Evolutionary conservation across 2,888 invertebrate species (phyloP).

Genomic region (Catocala sponsa): DNA sequence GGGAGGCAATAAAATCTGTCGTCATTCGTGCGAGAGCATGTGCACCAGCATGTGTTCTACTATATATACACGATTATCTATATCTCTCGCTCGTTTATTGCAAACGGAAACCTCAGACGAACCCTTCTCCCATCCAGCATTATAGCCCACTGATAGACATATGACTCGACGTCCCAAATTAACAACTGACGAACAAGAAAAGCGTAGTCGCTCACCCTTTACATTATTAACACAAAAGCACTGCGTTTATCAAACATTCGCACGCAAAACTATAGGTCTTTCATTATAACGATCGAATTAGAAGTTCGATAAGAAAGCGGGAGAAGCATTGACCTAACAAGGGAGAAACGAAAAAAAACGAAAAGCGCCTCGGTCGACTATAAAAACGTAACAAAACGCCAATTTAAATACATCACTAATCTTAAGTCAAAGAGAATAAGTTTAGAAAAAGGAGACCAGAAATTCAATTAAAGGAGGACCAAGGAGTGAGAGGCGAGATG

Average conservation of each 20-base stretch:
- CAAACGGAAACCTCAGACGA: slow-evolving; percentile 77
- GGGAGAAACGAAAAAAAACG: slow-evolving; percentile 56
- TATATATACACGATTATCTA: slow-evolving; percentile 37
- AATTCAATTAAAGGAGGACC: slow-evolving; percentile 83
- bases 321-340: background rate
- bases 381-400: slow-evolving; percentile 85
- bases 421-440: slow-evolving; percentile 86
- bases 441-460: slow-evolving; percentile 83
- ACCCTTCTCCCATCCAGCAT: slow-evolving; percentile 62
- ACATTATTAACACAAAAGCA: slow-evolving; percentile 35
- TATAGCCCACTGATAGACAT: slow-evolving; percentile 76
- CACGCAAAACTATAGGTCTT: slow-evolving; percentile 45
- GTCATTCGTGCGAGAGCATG: slow-evolving; percentile 61
- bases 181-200: slow-evolving; percentile 51
- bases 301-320: slow-evolving; percentile 72
- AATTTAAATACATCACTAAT: slow-evolving; percentile 87
- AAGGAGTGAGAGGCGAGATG: slow-evolving; percentile 63
- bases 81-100: slow-evolving; percentile 77
- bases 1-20: slow-evolving; percentile 75
- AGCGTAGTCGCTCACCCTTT: slow-evolving; percentile 7
- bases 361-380: slow-evolving; percentile 63
- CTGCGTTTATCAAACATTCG: slow-evolving; percentile 17
- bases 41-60: slow-evolving; percentile 59
- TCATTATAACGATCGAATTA: slow-evolving; percentile 76
- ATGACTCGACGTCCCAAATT: slow-evolving; percentile 70